phyloP scores from a whole-genome alignment of 2,113 vertebrate species.

The Cyrtonyx montezumae region DNA sequence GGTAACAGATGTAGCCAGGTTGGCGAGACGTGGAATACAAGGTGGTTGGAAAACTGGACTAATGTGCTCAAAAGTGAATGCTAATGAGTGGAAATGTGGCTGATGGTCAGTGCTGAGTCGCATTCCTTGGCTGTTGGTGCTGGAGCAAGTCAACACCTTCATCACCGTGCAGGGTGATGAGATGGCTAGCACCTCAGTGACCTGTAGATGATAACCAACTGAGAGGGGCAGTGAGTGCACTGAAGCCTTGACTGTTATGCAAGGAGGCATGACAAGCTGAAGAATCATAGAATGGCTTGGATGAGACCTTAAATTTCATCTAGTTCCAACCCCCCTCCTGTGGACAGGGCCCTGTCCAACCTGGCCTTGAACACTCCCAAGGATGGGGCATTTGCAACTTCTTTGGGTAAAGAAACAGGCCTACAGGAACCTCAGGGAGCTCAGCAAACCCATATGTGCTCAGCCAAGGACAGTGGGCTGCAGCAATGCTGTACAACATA shows the following conservation, averaged over 20 bases:
- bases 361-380: too few relatives aligned
- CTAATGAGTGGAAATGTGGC: not conserved
- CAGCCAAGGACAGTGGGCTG: not conserved
- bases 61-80: not conserved
- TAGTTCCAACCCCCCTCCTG: too few relatives aligned
- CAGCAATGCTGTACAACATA: not conserved
- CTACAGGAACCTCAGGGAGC: not conserved
- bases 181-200: not conserved
- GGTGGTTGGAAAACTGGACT: not conserved
- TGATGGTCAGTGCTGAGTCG: not conserved
- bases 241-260: not conserved
- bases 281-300: not conserved
- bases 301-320: too few relatives aligned
- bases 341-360: too few relatives aligned
- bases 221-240: not conserved
- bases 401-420: not conserved
- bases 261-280: not conserved
- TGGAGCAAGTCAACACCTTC: not conserved
- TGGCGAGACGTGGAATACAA: not conserved
- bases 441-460: not conserved
- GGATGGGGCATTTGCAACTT: too few relatives aligned
- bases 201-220: not conserved
- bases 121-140: not conserved
- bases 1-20: not conserved
- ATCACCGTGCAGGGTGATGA: accelerated